Evolutionary conservation across 2,888 invertebrate species (phyloP), one percentile per base, ranked within the genome.

Genomic region (Acronicta aceris): DNA sequence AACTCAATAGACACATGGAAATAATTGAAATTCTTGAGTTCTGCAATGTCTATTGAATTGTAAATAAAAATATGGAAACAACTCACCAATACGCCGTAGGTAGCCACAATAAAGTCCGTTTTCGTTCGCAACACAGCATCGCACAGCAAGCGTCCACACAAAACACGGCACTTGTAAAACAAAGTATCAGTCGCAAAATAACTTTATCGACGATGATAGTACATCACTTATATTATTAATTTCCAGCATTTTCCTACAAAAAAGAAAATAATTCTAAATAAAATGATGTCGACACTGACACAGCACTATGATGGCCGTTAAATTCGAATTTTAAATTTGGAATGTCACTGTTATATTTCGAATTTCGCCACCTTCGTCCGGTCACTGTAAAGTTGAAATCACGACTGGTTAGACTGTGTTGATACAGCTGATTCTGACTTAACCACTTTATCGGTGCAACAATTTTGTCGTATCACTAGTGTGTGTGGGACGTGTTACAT

Each of bases 181-280:
- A 88, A 86, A 89, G 90, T 93, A 93, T 94, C 93, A 94, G 91
- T 94, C 94, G 93, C 90, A 93, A 94, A 94, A 93, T 78, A 94
- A 93, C 91, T 94, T 94, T 88, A 94, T 93, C 78, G 94, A 92
- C 82, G 94, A 92, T 63, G 93, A 92, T 81, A 94, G 89, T 89
- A 94, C 94, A 93, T 92, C 91, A 94, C 94, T 94, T 89, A 94
- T 91, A 91, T 93, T 94, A 93, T 91, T 92, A 89, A 92, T 92
- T 93, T 94, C 94, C 94, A 90, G 93, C 93, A 88, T 91, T 94
- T 91, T 93, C 94, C 94, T 94, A 94, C 91, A 91, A 93, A 93
- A 93, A 91, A 92, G 89, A 92, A 93, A 93, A 90, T 84, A 89
- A 87, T 65, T 66, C 75, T 74, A 84, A 86, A 88, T 87, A 87